These are phyloP conservation scores for Dendrophyllia cribrosa DNA, from an alignment of 64 coral and sea anemone species.

Conservation along the genomic window DNA sequence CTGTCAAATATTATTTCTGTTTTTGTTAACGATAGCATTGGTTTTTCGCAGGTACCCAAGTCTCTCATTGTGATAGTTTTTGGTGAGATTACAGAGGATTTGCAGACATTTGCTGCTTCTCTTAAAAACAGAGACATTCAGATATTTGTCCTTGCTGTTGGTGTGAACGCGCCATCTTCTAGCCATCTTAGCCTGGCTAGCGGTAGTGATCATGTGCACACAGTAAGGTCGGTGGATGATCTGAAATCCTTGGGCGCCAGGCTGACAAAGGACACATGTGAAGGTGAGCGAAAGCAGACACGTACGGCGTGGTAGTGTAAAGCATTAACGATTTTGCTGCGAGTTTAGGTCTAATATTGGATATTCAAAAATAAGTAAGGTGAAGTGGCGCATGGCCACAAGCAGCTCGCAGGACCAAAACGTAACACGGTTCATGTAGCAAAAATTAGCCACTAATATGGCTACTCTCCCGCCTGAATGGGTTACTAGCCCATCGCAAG, in stretches of 20 bases:
- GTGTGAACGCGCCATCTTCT: conserved; percentile 32
- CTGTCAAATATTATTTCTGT: too few relatives aligned
- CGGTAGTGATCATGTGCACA: conserved; percentile 2
- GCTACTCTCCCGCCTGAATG: too few relatives aligned
- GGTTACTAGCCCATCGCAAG: too few relatives aligned
- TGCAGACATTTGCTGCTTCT: conserved; percentile 24
- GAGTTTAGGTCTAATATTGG: too few relatives aligned
- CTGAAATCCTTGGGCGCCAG: conserved; percentile 45
- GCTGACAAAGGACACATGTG: conserved; percentile 73
- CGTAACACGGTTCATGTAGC: too few relatives aligned
- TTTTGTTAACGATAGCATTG: too few relatives aligned
- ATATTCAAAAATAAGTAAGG: too few relatives aligned
- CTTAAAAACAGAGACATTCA: conserved; percentile 59
- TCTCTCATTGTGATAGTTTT: conserved; percentile 54
- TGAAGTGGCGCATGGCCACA: too few relatives aligned
- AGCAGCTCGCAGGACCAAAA: too few relatives aligned
- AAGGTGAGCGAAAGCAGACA: conserved; percentile 40
- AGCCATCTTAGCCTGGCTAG: conserved; percentile 62
- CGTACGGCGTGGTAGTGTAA: background rate
- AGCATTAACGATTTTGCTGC: background rate
- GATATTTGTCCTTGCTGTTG: conserved; percentile 83
- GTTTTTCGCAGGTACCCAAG: conserved; percentile 49
- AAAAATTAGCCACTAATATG: too few relatives aligned
- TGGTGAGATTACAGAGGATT: conserved; percentile 72
- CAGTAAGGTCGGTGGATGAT: conserved; percentile 48